Evolutionary conservation across 2,113 vertebrate species (phyloP).

Genomic region (Dryoscopus gambensis): DNA sequence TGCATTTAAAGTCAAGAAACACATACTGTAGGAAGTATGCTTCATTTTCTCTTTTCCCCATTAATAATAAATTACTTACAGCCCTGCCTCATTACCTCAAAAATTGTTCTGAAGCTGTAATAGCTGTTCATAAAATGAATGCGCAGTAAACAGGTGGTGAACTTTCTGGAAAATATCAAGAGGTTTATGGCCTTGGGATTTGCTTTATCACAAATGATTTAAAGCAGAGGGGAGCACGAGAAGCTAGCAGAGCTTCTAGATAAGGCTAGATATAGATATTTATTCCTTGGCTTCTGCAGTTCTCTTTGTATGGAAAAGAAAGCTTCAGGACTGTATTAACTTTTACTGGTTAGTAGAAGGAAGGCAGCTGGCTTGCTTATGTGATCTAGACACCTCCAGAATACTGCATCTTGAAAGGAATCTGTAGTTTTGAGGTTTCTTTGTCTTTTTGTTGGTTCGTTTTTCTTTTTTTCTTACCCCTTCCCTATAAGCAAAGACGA

Average conservation of each 20-base stretch:
- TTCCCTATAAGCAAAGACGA: neutral
- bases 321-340: neutral
- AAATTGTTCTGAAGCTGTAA: neutral
- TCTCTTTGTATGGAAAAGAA: neutral
- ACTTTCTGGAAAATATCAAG: neutral
- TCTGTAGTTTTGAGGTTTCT: neutral
- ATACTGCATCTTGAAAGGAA: neutral
- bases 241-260: neutral
- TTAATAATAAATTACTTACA: neutral
- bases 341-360: neutral
- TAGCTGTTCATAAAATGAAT: neutral
- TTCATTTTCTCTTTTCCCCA: neutral
- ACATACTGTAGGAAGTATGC: neutral
- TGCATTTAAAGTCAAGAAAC: neutral
- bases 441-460: neutral
- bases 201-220: neutral
- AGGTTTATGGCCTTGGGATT: neutral
- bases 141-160: neutral
- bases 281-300: neutral
- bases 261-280: neutral
- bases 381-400: neutral
- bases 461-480: rapidly evolving
- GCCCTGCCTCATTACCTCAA: neutral
- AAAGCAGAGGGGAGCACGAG: rapidly evolving
- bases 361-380: neutral